These are phyloP conservation scores for Teleogryllus oceanicus DNA, from an alignment of 2,888 invertebrate species.

Conservation along the genomic window DNA sequence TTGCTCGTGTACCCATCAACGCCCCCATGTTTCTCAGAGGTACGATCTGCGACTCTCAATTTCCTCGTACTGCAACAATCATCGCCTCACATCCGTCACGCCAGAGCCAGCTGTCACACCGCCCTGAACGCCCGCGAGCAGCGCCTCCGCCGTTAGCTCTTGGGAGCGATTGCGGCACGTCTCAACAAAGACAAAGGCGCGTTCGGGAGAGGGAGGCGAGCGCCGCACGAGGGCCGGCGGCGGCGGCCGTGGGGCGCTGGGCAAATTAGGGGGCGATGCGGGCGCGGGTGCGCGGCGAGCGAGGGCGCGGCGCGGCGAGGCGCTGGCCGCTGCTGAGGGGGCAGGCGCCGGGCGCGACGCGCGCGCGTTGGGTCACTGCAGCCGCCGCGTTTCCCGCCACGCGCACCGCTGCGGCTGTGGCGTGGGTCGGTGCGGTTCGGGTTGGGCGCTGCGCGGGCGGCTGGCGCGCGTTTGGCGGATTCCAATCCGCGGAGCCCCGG, in stretches of 20 bases:
- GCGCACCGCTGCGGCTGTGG: too few species aligned
- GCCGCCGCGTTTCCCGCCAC: neutral
- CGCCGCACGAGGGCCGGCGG: neutral
- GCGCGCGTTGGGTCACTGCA: too few species aligned
- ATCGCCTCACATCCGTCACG: too few species aligned
- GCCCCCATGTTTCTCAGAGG: too few species aligned
- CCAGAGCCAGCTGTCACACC: too few species aligned
- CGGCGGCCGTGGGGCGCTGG: neutral
- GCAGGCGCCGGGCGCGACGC: neutral
- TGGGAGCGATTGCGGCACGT: neutral
- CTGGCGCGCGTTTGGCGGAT: too few species aligned
- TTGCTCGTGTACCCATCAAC: too few species aligned
- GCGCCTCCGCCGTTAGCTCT: neutral
- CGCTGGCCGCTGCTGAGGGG: neutral
- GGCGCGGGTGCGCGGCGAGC: neutral
- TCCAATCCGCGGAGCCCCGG: neutral
- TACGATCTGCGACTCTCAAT: too few species aligned
- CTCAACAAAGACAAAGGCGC: neutral
- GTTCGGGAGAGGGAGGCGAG: neutral
- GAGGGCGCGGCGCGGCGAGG: neutral
- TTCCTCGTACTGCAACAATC: too few species aligned
- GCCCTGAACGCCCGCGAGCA: too few species aligned
- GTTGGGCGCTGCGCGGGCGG: too few species aligned
- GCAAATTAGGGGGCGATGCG: slow-evolving; percentile 20
- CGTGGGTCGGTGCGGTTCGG: too few species aligned